These are phyloP conservation scores for Hydractinia echinata DNA, from an alignment of 30 jellyfish, hydroid and myxozoan species.

Conservation along the genomic window DNA sequence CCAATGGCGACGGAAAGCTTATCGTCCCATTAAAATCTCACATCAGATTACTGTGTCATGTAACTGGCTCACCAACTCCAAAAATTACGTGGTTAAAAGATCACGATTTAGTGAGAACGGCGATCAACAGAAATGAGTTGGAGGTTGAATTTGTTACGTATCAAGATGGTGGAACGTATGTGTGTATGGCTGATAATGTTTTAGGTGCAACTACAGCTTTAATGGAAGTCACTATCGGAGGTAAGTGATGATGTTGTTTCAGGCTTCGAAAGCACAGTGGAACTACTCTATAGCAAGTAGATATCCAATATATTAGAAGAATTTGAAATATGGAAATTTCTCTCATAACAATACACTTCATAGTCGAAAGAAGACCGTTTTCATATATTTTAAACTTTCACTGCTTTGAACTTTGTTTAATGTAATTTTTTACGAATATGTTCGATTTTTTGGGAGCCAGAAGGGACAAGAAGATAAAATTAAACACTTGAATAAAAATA, in stretches of 20 bases:
- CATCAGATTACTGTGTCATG: conserved; percentile 6
- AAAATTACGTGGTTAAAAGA: conserved; percentile 14
- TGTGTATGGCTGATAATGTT: conserved; percentile 16
- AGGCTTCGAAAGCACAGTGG: too few species aligned
- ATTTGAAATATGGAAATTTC: too few species aligned
- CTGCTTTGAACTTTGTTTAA: too few species aligned
- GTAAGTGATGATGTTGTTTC: neutral
- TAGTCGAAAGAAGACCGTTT: too few species aligned
- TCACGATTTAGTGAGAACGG: neutral
- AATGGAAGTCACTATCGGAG: conserved; percentile 17
- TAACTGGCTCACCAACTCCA: conserved; percentile 22
- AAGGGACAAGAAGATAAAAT: too few species aligned
- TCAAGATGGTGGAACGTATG: conserved; percentile 13
- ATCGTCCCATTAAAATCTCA: conserved; percentile 17
- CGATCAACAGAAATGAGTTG: neutral
- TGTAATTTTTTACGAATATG: too few species aligned
- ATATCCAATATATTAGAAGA: too few species aligned
- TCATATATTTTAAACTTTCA: too few species aligned
- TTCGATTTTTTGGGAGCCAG: too few species aligned
- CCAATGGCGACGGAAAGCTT: conserved; percentile 18
- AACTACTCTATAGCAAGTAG: too few species aligned
- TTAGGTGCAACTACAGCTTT: conserved; percentile 19
- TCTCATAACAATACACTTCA: too few species aligned
- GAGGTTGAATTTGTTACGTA: conserved; percentile 8
- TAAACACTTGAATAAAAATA: too few species aligned